Base-by-base conservation (phyloP, 2,888 invertebrate species). In the Idaea biselata region DNA sequence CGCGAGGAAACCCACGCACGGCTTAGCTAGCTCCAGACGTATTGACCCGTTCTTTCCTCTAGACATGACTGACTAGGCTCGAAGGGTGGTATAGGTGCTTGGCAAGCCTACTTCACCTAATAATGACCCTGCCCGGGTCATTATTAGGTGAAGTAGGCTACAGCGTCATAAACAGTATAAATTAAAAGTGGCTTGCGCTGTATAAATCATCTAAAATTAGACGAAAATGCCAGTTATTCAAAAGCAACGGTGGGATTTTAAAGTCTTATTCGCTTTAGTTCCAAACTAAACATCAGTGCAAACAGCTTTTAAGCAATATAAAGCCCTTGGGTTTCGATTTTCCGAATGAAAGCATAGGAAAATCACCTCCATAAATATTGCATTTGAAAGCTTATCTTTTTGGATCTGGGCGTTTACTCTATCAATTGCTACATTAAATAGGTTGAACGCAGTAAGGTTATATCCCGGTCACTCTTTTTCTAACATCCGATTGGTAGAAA, bases 391-490 rank as follows among this genome's bases (percentile, higher is more conserved):
- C 44, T 44, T 44, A 44, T 44, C 44, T 44, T 44, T 44, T 44
- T 44, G 44, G 44, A 44, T 44, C 44, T 7, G 44, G 44, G 44
- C 44, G 44, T 44, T 11, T 18, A 56, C 56, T 56, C 18, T 56
- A 56, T 56, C 56, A 18, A 18, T 18, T 17, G 56, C 18, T 18
- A 56, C 56, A 18, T 56, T 56, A 56, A 56, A 14, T 56, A 56
- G 56, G 69, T 65, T 68, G 65, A 78, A 75, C 75, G 72, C 72
- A 68, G 73, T 76, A 72, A 74, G 78, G 78, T 79, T 79, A 80
- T 79, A 77, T 78, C 68, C 64, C 73, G 87, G 88, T 87, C 87
- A 88, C 82, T 88, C 86, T 70, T 25, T 86, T 86, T 84, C 79
- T 78, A 81, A 81, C 78, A 80, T 80, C 77, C 81, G 84, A 86